Base-by-base conservation (phyloP, 2,113 vertebrate genomes). In the Chrysochloris asiatica region DNA sequence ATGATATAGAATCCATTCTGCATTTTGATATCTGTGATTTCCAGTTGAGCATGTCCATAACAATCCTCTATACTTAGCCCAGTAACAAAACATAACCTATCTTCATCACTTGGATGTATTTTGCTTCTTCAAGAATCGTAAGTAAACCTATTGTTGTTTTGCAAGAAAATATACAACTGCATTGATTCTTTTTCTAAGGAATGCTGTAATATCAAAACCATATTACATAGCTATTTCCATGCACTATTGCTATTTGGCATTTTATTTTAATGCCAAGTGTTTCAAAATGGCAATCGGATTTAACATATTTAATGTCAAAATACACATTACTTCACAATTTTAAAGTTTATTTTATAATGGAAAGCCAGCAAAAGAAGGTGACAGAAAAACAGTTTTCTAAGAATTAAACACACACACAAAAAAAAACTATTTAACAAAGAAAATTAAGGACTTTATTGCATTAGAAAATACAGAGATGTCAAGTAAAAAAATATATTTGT, bases 211-310 rank as follows among this genome's bases (percentile, higher is more conserved):
- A 54, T 47, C 48, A 89, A 41, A 89, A 47, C 36, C 26, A 75
- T 33, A 22, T 33, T 5, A 41, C 33, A 22, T 45, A 26, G 36
- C 3, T 45, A 21, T 72, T 45, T 33, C 38, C 16, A 50, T 33
- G 33, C 19, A 82, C 83, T 93, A 79, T 65, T 61, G 6, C 48
- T n/a, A n/a, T 38, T 65, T 56, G 12, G 24, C 3, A 75, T 73
- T 91, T 83, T 86, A 30, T 82, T 65, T 92, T 86, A 78, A 24
- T 73, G 61, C 17, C n/a, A 85, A 92, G 12, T 38, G 56, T 71
- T 85, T 92, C 22, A 6, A 86, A 78, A 78, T 83, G 13, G 21
- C 30, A 72, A 47, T 76, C 41, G 67, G 47, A 54, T 72, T 56
- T 71, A 50, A 67, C 33, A 72, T 45, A 63, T 47, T 0, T 63